phyloP scores from a whole-genome alignment of 2,888 invertebrate species.

The Carcina quercana region DNA sequence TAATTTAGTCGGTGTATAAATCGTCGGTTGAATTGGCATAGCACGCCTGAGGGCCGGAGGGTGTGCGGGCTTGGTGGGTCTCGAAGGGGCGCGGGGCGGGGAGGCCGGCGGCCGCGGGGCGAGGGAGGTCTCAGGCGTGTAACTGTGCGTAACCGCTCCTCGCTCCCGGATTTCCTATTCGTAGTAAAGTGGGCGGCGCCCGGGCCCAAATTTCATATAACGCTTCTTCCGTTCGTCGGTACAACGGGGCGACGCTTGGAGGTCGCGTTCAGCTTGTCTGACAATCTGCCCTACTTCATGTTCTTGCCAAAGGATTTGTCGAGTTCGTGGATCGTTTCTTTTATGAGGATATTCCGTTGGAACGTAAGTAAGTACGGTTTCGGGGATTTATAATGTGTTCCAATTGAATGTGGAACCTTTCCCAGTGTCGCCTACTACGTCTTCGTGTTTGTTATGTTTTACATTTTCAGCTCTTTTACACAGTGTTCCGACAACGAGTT shows the following conservation, averaged over 20 bases:
- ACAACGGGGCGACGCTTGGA: conserved; percentile 53
- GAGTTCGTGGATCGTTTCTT: conserved; percentile 66
- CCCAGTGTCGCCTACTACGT: conserved; percentile 25
- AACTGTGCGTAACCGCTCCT: conserved; percentile 71
- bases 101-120: conserved; percentile 27
- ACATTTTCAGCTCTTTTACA: conserved; percentile 19
- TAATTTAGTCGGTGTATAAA: conserved; percentile 71
- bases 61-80: conserved; percentile 46
- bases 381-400: conserved; percentile 60
- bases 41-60: conserved; percentile 55
- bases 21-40: conserved; percentile 67
- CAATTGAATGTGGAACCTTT: conserved; percentile 42
- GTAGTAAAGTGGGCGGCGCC: conserved; percentile 72
- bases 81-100: conserved; percentile 24
- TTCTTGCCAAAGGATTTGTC: conserved; percentile 71
- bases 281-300: conserved; percentile 69
- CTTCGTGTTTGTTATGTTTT: conserved; percentile 23
- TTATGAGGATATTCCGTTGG: conserved; percentile 60
- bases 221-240: conserved; percentile 64
- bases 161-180: conserved; percentile 73
- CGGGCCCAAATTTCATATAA: conserved; percentile 65
- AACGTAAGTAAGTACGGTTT: conserved; percentile 62
- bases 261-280: conserved; percentile 65
- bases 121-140: conserved; percentile 63
- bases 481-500: conserved; percentile 9